Conservation (phyloP, 2,888 invertebrate species). For the Pristionchus arcanus region DNA sequence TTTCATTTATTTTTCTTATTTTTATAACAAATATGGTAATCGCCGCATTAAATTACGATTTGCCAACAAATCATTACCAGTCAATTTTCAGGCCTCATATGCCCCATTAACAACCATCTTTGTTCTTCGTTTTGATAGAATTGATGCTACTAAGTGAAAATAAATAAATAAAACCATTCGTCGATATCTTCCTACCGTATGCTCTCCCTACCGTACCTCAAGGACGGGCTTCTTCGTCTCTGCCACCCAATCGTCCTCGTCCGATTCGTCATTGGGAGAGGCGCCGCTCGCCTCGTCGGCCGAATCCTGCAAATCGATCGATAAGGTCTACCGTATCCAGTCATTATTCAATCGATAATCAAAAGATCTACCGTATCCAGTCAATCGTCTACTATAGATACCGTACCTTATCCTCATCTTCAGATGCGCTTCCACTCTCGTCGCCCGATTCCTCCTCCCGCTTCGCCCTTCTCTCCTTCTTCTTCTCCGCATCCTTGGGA, state of each 20-base stretch:
- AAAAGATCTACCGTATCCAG: not conserved
- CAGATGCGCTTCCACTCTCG: not conserved
- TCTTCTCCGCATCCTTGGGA: conserved; percentile 61
- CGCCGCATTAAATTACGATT: too few species aligned
- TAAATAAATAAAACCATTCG: not conserved
- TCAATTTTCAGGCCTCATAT: not conserved
- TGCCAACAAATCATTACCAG: too few species aligned
- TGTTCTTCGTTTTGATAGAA: not conserved
- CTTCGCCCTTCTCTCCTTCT: conserved; percentile 53
- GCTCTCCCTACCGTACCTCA: conserved; percentile 81
- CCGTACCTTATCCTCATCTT: conserved; percentile 48
- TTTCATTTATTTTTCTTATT: too few species aligned
- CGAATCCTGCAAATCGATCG: conserved; percentile 35
- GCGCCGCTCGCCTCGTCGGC: conserved; percentile 51
- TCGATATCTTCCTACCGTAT: not conserved
- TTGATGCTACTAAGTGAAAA: not conserved
- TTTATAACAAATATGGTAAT: too few species aligned
- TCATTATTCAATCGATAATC: not conserved
- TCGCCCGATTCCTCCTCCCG: conserved; percentile 39
- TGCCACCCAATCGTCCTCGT: conserved; percentile 69
- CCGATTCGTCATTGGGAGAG: conserved; percentile 61
- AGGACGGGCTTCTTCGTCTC: conserved; percentile 81
- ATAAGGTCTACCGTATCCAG: not conserved
- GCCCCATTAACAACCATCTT: not conserved
- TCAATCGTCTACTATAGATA: too few species aligned